Evolutionary conservation across 2,888 invertebrate species (phyloP).

Genomic region (Eubasilissa splendida): DNA sequence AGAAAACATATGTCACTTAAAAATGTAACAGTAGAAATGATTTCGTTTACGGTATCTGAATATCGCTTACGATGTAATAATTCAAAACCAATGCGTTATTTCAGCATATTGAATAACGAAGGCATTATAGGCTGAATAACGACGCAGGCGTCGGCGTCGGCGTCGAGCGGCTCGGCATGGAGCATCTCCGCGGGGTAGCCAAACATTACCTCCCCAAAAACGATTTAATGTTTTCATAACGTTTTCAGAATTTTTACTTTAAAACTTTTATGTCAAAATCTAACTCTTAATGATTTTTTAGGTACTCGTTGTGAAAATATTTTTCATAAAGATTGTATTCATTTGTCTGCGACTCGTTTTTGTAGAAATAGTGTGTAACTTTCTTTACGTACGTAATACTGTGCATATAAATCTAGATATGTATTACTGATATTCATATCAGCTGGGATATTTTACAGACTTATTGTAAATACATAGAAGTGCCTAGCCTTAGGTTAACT

Average conservation of each 20-base stretch:
- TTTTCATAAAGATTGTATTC: background rate
- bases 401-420: too few species aligned
- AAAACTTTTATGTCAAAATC: background rate
- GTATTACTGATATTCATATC: too few species aligned
- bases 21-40: too few species aligned
- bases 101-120: constrained; percentile 37
- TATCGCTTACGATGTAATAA: constrained; percentile 17
- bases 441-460: too few species aligned
- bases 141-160: background rate
- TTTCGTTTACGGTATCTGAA: background rate
- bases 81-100: constrained; percentile 18
- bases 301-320: background rate
- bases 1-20: too few species aligned
- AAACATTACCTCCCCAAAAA: background rate
- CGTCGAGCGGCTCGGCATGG: constrained; percentile 1
- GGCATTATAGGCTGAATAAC: constrained; percentile 19
- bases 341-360: too few species aligned
- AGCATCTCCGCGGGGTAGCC: constrained; percentile 1
- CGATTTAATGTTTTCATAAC: constrained; percentile 5
- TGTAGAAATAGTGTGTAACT: too few species aligned
- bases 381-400: too few species aligned
- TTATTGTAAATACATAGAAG: too few species aligned
- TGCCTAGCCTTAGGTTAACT: too few species aligned
- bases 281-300: background rate
- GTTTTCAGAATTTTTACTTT: constrained; percentile 1